Conservation (phyloP, 2,888 invertebrate genomes). For the Invenusta paracnida region DNA sequence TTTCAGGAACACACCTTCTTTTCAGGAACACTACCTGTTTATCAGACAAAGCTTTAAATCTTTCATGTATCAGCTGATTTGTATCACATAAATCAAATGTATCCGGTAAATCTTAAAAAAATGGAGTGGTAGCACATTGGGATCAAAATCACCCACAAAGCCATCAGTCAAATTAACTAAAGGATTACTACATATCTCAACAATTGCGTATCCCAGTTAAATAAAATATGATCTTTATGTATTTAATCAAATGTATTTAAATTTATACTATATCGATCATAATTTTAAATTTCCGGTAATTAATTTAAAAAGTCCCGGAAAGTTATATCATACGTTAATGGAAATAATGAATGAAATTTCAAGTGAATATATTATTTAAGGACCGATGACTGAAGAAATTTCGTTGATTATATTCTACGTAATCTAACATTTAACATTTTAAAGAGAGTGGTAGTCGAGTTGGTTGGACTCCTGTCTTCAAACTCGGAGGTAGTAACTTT, state of each 20-base stretch:
- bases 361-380: not conserved
- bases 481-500: too few relatives aligned
- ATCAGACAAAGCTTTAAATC: slow-evolving; percentile 18
- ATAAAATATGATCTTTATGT: slow-evolving; percentile 12
- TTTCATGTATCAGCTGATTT: slow-evolving; percentile 20
- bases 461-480: too few relatives aligned
- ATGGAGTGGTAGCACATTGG: not conserved
- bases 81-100: not conserved
- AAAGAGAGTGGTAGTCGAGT: too few relatives aligned
- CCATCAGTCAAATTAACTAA: slow-evolving; percentile 10
- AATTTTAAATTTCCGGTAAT: slow-evolving; percentile 17
- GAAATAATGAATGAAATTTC: slow-evolving; percentile 18
- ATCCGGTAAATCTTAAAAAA: not conserved
- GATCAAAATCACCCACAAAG: slow-evolving; percentile 18
- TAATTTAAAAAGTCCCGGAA: slow-evolving; percentile 1
- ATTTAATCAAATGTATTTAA: not conserved
- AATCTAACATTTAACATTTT: too few relatives aligned
- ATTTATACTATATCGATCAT: not conserved
- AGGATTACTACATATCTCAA: slow-evolving; percentile 1
- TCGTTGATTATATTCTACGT: too few relatives aligned
- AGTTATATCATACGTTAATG: slow-evolving; percentile 17
- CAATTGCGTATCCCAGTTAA: not conserved
- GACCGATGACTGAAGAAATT: too few relatives aligned
- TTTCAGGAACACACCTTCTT: not conserved
- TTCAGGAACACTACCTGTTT: not conserved